Percentiles rank a stretch among this genome's conserved stretches.
Conservation (phyloP, 2,797 vertebrate species). For the Oreochromis grahami region DNA sequence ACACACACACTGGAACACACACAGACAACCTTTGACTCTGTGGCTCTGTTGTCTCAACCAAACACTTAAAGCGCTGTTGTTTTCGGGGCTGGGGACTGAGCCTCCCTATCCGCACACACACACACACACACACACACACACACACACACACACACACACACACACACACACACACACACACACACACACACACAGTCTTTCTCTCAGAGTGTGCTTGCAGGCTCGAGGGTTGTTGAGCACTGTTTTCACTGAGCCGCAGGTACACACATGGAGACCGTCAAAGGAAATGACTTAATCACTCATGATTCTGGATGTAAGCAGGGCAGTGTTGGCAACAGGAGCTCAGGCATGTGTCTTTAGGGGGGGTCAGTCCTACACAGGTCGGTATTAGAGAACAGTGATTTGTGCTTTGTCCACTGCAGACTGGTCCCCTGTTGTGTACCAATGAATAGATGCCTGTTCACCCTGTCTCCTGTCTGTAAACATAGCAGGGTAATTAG, state of each 20-base stretch:
- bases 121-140: too few relatives aligned
- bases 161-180: background rate
- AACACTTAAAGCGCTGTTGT: conserved; percentile 66
- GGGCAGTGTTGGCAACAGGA: conserved; percentile 1
- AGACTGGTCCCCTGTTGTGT: conserved; percentile 52
- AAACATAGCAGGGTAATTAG: conserved; percentile 9
- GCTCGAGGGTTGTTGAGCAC: background rate
- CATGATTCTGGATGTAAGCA: conserved; percentile 20
- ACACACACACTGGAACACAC: background rate
- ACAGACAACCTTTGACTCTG: background rate
- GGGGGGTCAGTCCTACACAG: background rate
- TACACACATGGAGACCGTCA: background rate
- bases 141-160: too few relatives aligned
- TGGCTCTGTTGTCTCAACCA: conserved; percentile 18
- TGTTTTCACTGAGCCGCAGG: conserved; percentile 31
- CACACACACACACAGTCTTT: background rate
- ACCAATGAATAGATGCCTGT: conserved; percentile 48
- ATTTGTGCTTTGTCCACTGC: conserved; percentile 40
- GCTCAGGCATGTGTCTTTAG: background rate
- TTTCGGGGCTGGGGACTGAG: conserved; percentile 27
- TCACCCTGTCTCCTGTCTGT: background rate
- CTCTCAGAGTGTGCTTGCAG: background rate
- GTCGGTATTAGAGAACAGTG: conserved; percentile 38
- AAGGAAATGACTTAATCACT: conserved; percentile 55
- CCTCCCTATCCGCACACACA: conserved; percentile 38